Conservation (phyloP, 2,888 invertebrate genomes). For the Brachyptera putata region DNA sequence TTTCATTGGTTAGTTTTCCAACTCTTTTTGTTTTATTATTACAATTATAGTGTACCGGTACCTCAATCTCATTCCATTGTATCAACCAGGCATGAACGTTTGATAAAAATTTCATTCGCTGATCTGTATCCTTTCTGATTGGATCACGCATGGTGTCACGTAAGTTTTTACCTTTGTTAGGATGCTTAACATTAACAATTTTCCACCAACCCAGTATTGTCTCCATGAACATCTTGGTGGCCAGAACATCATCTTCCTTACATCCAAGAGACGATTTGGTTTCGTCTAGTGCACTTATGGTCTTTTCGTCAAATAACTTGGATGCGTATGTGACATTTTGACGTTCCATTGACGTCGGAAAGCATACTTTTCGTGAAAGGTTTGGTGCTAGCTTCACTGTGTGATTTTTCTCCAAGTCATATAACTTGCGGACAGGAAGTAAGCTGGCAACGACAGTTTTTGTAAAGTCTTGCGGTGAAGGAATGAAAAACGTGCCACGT, state of each 20-base stretch:
- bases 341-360: background rate
- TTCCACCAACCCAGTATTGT: background rate
- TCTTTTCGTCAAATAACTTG: background rate
- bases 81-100: background rate
- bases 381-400: background rate
- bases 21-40: background rate
- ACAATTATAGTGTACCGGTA: background rate
- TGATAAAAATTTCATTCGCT: background rate
- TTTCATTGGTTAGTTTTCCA: background rate
- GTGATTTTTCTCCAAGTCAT: background rate
- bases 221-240: background rate
- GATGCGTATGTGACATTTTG: background rate
- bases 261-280: too few species aligned
- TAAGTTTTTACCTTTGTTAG: background rate
- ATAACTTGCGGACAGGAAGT: background rate
- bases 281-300: background rate
- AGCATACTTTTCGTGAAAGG: background rate
- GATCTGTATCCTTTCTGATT: background rate
- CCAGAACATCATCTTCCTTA: background rate
- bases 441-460: background rate
- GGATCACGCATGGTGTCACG: background rate
- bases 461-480: background rate
- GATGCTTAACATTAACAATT: background rate
- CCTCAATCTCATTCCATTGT: background rate
- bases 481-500: background rate